These are phyloP conservation scores for Pampusana beccarii DNA, from an alignment of 2,113 vertebrate genomes.

Conservation along the genomic window DNA sequence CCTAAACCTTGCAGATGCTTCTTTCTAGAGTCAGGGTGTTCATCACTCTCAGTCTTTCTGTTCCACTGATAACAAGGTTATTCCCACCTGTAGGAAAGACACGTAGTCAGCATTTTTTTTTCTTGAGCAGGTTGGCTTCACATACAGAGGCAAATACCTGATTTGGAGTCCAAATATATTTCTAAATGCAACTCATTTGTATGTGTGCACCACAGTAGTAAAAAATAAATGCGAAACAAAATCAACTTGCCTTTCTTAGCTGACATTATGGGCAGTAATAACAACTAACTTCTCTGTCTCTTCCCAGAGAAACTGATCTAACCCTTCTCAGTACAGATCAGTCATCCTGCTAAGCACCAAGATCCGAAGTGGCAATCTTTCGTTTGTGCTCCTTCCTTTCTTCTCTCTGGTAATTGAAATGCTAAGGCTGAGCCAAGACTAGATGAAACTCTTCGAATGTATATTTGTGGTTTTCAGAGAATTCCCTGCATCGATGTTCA, in stretches of 20 bases:
- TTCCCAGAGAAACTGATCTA: background rate
- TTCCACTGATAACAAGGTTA: background rate
- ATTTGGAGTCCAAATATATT: background rate
- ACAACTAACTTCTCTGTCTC: background rate
- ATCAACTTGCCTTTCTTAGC: background rate
- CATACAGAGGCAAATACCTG: background rate
- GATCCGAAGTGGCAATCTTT: constrained; percentile 4
- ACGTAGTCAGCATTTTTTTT: background rate
- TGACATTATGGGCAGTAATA: background rate
- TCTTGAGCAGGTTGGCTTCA: background rate
- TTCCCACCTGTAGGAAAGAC: background rate
- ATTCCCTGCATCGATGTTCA: background rate
- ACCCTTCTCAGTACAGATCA: background rate
- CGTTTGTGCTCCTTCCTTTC: background rate
- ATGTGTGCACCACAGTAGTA: background rate
- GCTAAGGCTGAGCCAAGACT: constrained; percentile 6
- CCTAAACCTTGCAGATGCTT: background rate
- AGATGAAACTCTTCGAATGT: background rate
- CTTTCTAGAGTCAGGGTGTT: background rate
- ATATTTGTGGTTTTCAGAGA: background rate
- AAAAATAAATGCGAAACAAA: background rate
- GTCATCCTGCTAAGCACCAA: background rate
- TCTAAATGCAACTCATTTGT: background rate
- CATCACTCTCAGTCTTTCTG: background rate
- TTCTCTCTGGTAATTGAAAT: background rate